Conservation (phyloP, 2,888 invertebrate species). For the Miltochrista miniata region DNA sequence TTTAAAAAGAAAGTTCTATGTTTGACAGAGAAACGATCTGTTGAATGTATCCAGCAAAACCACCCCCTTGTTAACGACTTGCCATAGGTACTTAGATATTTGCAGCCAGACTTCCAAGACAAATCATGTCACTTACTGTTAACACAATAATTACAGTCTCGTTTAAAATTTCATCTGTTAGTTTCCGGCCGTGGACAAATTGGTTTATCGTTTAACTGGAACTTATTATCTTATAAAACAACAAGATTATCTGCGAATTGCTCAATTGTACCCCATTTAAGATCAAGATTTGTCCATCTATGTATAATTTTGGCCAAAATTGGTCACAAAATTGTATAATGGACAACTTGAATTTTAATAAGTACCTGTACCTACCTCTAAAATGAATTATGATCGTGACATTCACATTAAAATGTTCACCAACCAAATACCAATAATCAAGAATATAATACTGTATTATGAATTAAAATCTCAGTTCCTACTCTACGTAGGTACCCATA, state of each 20-base stretch:
- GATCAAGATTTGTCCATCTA: not conserved
- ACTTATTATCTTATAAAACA: slow-evolving; percentile 31
- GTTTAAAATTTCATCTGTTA: slow-evolving; percentile 17
- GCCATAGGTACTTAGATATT: not conserved
- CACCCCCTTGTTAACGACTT: too few species aligned
- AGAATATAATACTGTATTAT: too few species aligned
- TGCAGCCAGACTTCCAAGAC: not conserved
- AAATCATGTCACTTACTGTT: slow-evolving; percentile 6
- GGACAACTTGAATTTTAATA: not conserved
- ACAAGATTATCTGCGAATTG: slow-evolving; percentile 28
- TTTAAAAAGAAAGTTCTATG: too few species aligned
- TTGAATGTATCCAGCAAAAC: too few species aligned
- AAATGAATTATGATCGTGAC: too few species aligned
- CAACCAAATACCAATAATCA: too few species aligned
- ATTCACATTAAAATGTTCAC: too few species aligned
- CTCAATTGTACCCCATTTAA: slow-evolving; percentile 5
- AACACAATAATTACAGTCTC: slow-evolving; percentile 24
- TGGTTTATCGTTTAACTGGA: slow-evolving; percentile 15
- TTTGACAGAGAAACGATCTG: too few species aligned
- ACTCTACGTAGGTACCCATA: too few species aligned
- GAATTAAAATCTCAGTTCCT: too few species aligned
- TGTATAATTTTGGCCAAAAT: not conserved
- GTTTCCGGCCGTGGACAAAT: slow-evolving; percentile 13
- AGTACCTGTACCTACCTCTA: too few species aligned
- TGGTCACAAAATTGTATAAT: not conserved